phyloP scores from a whole-genome alignment of 2,797 vertebrate species.

The Anniella stebbinsi region DNA sequence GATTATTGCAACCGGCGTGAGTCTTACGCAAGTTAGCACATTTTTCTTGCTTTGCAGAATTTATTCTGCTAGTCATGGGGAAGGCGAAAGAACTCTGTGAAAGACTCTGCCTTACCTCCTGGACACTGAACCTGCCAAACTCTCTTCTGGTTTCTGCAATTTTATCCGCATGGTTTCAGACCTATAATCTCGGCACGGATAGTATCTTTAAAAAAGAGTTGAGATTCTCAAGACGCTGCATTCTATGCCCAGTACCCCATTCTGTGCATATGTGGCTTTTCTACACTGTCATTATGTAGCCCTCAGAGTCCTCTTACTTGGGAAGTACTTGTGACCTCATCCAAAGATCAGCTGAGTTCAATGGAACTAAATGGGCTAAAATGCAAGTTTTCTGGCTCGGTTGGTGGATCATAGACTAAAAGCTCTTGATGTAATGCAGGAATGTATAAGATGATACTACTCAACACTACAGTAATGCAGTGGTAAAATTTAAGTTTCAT shows the following conservation, averaged over 20 bases:
- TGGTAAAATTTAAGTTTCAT: too few species aligned
- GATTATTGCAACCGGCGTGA: background rate
- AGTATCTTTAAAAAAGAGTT: background rate
- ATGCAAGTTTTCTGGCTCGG: background rate
- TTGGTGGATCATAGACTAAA: background rate
- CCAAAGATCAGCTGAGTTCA: background rate
- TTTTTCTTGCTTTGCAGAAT: background rate
- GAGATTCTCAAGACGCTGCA: background rate
- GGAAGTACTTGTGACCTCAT: background rate
- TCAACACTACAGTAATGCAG: too few species aligned
- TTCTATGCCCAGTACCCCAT: background rate
- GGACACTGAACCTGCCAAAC: background rate
- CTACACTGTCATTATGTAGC: background rate
- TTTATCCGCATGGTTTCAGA: background rate
- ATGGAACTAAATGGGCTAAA: background rate
- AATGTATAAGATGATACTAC: background rate
- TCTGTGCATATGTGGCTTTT: background rate
- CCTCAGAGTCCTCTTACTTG: background rate
- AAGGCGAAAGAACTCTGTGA: too few species aligned
- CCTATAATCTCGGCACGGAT: background rate
- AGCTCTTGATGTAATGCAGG: background rate
- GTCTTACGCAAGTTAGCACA: background rate
- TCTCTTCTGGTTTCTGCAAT: background rate
- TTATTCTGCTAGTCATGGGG: background rate
- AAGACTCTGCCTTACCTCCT: background rate